Conservation (phyloP, 2,797 vertebrate genomes). For the Hydrocynus forskahlii region DNA sequence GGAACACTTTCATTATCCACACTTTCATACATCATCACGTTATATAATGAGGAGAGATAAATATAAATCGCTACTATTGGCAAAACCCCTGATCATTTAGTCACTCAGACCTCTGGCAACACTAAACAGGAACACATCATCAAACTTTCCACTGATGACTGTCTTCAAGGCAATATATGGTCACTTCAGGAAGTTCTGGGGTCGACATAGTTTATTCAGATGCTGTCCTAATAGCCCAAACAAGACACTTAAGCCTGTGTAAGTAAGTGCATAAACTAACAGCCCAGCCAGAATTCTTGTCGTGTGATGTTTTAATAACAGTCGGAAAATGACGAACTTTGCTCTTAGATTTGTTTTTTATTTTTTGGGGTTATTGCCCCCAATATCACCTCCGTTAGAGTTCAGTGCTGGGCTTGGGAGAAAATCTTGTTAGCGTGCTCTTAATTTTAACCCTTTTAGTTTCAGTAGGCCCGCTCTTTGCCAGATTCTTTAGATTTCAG, state of each 20-base stretch:
- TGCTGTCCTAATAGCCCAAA: neutral
- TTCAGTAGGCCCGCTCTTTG: neutral
- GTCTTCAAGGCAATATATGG: neutral
- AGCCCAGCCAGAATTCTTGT: conserved; percentile 31
- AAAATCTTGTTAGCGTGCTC: neutral
- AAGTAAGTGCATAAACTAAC: conserved; percentile 16
- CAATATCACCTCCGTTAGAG: neutral
- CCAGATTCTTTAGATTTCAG: conserved; percentile 32
- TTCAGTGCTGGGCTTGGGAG: neutral
- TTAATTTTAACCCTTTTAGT: neutral
- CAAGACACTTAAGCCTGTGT: conserved; percentile 13
- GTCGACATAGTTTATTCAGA: conserved; percentile 7
- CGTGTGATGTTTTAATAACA: conserved; percentile 3
- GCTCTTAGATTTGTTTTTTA: neutral
- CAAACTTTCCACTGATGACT: conserved; percentile 1
- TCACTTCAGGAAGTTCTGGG: conserved; percentile 1
- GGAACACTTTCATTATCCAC: neutral
- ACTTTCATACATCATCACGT: neutral
- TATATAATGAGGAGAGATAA: neutral
- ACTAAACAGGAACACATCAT: neutral
- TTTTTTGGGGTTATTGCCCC: too few relatives aligned
- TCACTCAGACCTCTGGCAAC: neutral
- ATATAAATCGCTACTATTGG: neutral
- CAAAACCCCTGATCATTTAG: neutral
- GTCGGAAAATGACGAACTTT: neutral